Conservation (phyloP, 2,113 vertebrate species). For the Poecile atricapillus region DNA sequence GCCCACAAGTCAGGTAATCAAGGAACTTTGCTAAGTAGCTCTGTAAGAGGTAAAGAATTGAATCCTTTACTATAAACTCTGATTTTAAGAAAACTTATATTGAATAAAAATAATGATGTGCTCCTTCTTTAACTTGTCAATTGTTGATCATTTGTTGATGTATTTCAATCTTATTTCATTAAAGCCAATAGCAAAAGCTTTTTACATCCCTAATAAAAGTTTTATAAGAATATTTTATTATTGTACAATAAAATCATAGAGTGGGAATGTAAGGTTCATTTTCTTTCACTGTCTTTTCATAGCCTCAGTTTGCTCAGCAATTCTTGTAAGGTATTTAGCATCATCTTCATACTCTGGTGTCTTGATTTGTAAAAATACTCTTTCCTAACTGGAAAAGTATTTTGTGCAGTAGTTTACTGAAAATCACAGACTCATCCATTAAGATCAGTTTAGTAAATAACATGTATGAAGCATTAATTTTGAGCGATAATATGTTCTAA, state of each 20-base stretch:
- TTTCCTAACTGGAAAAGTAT: background rate
- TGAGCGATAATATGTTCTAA: background rate
- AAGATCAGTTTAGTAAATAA: background rate
- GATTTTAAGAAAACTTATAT: background rate
- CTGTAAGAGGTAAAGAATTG: background rate
- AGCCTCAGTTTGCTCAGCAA: background rate
- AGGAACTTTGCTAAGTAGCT: background rate
- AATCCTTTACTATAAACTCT: background rate
- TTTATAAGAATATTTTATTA: background rate
- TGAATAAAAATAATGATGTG: background rate
- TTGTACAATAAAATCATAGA: background rate
- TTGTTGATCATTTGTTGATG: background rate
- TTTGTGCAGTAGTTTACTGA: background rate
- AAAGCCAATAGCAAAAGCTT: background rate
- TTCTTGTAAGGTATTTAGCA: background rate
- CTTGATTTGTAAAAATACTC: background rate
- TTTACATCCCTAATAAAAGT: background rate
- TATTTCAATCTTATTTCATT: background rate
- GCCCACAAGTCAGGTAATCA: background rate
- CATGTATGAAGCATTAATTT: background rate
- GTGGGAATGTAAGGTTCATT: background rate
- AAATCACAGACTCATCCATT: background rate
- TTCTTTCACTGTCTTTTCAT: background rate
- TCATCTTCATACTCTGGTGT: background rate
- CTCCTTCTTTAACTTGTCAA: background rate